Base-by-base conservation (phyloP, 2,797 vertebrate genomes). In the Chromobotia macracanthus region DNA sequence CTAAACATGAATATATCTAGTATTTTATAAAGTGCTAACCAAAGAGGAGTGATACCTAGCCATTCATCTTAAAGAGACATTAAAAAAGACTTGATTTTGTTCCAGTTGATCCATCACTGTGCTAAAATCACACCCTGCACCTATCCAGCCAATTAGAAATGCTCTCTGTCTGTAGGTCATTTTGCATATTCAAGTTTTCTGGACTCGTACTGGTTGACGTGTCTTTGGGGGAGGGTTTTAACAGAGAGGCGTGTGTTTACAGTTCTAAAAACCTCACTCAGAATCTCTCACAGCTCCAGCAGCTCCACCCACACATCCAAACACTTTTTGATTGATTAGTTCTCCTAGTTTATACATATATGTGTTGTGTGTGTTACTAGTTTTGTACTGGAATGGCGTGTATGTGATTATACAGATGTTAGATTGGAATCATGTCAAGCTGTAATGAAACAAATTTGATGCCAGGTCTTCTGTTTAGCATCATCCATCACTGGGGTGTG, bases 401-500 rank as follows among this genome's bases (percentile, higher is more conserved):
- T 53, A 25, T 44, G 53, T 76, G 31, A 66, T 79, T 63, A 68
- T 46, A 69, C 61, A 76, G 15, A 66, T 13, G 12, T 64, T 25
- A 67, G 44, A 35, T 19, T 72, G 50, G 60, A 18, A 60, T 80
- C 7, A 19, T 50, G 58, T 38, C 41, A 3, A n/a, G 48, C 28
- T 28, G 16, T 65, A 55, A 79, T 41, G 66, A 64, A 55, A 35
- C 15, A 53, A 56, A 31, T 58, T 70, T 50, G 5, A 25, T 48
- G 55, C 48, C 56, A 75, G 12, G 28, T 83, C 63, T 16, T 38
- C 31, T 65, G 16, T 51, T 0, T 21, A 19, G 48, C 19, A 60
- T 48, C 58, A 31, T 75, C 35, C 67, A 70, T 79, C 63, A 79
- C 68, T 31, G 31, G 60, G 65, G 12, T 23, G n/a, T 75, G 23